phyloP scores from a whole-genome alignment of 2,113 vertebrate species.

The Monarcha castaneiventris region DNA sequence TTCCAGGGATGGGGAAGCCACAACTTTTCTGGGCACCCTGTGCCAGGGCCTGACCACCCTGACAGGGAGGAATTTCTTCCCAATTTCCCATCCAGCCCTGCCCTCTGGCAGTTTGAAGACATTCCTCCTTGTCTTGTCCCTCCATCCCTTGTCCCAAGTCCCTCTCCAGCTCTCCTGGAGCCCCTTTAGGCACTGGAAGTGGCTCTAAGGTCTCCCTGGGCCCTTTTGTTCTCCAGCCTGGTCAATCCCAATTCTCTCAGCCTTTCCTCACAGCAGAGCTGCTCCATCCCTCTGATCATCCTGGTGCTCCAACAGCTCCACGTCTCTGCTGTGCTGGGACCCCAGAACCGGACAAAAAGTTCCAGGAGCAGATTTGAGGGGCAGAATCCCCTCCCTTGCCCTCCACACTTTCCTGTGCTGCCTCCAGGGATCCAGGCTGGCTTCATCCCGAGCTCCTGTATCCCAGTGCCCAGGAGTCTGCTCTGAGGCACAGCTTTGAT shows the following conservation, averaged over 20 bases:
- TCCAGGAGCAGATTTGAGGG: not conserved
- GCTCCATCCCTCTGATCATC: not conserved
- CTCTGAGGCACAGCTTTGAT: not conserved
- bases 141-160: not conserved
- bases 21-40: not conserved
- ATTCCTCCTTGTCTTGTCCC: fast-evolving
- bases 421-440: not conserved
- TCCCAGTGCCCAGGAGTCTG: not conserved
- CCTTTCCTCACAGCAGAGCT: not conserved
- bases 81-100: too few relatives aligned
- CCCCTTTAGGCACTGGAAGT: not conserved
- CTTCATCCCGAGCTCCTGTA: not conserved
- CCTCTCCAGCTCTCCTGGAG: not conserved
- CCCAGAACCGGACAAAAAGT: not conserved
- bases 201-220: not conserved
- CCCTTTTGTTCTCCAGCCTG: not conserved
- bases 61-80: not conserved
- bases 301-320: not conserved
- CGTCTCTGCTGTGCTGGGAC: fast-evolving
- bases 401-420: not conserved
- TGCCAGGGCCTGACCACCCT: not conserved
- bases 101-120: fast-evolving
- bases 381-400: not conserved
- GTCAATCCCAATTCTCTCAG: not conserved
- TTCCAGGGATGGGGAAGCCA: not conserved